A percentile compares a stretch with the other conserved stretches of the same genome.
These are phyloP conservation scores for Sminthopsis crassicaudata DNA, from an alignment of 2,113 vertebrate genomes.

Conservation along the genomic window DNA sequence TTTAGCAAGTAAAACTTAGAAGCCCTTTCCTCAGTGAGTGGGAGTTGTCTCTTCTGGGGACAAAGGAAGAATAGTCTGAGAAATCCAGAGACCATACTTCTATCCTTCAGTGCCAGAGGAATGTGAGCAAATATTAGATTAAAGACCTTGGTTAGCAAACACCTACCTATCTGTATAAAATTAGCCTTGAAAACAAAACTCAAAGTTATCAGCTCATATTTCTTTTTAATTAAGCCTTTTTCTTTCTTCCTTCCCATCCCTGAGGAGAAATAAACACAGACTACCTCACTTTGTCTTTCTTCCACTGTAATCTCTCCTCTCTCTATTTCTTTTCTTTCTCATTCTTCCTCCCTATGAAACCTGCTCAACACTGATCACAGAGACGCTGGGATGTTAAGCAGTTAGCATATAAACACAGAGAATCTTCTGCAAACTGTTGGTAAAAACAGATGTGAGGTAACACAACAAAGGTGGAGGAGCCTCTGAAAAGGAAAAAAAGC, in stretches of 20 bases:
- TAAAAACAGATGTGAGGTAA: background rate
- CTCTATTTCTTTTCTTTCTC: background rate
- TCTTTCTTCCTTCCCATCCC: background rate
- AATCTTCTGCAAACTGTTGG: background rate
- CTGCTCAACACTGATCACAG: background rate
- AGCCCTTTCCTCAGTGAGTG: background rate
- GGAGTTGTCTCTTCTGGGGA: background rate
- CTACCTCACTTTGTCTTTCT: background rate
- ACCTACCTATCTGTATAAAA: background rate
- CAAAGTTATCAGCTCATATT: background rate
- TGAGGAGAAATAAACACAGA: background rate
- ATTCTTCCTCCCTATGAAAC: background rate
- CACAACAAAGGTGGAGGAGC: background rate
- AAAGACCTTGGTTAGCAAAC: background rate
- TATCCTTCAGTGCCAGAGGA: background rate
- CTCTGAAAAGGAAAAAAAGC: background rate
- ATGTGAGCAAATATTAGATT: conserved; percentile 4
- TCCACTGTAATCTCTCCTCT: background rate
- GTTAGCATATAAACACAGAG: too few species aligned
- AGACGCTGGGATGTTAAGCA: background rate
- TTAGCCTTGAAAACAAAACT: background rate
- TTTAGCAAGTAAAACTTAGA: background rate
- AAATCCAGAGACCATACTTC: background rate
- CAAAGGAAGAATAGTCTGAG: background rate
- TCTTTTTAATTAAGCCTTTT: conserved; percentile 5